Conservation (phyloP, 2,888 invertebrate genomes). For the Clunio marinus region DNA sequence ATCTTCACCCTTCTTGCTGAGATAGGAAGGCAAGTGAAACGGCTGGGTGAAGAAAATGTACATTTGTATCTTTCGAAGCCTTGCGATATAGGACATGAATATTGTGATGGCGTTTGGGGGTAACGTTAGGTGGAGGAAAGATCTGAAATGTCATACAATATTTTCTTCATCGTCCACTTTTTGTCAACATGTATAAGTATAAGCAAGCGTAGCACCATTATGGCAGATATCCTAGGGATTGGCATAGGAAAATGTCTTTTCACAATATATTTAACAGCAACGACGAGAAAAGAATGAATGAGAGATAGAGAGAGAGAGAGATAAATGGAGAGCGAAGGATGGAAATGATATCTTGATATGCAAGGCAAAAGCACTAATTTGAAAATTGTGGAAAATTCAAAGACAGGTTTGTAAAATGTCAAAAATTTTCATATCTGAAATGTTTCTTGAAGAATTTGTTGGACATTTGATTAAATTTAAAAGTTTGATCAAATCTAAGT, state of each 20-base stretch:
- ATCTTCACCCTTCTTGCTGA: not conserved
- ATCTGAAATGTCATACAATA: constrained; percentile 32
- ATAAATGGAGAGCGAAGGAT: not conserved
- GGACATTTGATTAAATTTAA: too few species aligned
- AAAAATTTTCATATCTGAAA: too few species aligned
- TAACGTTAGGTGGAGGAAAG: not conserved
- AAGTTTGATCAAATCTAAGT: too few species aligned
- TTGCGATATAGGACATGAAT: not conserved
- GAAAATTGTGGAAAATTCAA: constrained; percentile 29
- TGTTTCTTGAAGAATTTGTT: too few species aligned
- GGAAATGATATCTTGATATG: constrained; percentile 33
- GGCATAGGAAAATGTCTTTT: not conserved
- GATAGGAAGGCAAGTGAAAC: not conserved
- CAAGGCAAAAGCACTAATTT: constrained; percentile 34
- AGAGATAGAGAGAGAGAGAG: too few species aligned
- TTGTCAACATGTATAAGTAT: constrained; percentile 29
- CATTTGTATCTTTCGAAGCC: not conserved
- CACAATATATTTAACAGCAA: not conserved
- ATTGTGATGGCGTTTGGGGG: too few species aligned
- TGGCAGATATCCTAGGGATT: not conserved
- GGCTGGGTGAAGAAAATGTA: not conserved
- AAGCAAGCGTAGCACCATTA: not conserved
- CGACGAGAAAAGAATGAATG: not conserved
- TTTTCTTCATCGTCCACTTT: constrained; percentile 38
- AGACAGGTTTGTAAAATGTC: too few species aligned